Evolutionary conservation across 2,113 vertebrate genomes (phyloP), one percentile per base, ranked within the genome.

Genomic region (Carassius gibelio): DNA sequence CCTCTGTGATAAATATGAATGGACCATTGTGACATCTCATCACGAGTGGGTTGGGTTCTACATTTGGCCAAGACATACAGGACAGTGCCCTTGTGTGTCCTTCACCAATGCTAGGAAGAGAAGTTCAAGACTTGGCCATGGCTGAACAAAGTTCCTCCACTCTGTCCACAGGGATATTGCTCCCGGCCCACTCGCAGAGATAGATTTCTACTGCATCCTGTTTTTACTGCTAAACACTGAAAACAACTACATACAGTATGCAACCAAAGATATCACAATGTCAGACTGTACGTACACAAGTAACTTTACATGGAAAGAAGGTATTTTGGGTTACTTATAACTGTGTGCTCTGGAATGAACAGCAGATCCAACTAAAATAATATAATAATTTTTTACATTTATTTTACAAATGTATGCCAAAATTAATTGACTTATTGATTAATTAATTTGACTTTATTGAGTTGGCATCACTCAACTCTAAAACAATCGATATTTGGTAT

Each of bases 1-100:
- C 42, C 8, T 74, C 26, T 36, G 9, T 87, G 86, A 87, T 74
- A 84, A 42, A 71, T 71, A 52, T 84, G 68, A 87, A 84, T 80
- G 52, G 66, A 26, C 36, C 38, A 80, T 87, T 87, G 75, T 87
- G 78, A 61, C 42, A 77, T 38, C 57, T 23, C 50, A 19, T 7
- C 34, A 42, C 15, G 59, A n/a, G 26, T 76, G 64, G 64, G 71
- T 13, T 45, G 42, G 59, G n/a, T 50, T 23, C 10, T 45, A 82
- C 17, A 23, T 72, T 71, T 72, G 48, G 15, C 71, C 50, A 66
- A 59, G 68, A 52, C 50, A 34, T 55, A 57, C 21, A 30, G 19
- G 61, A 82, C 45, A 61, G 72, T 85, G 55, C 19, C 74, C 80
- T 88, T 83, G 42, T 23, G 61, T 79, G 42, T 77, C 75, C 74